phyloP scores from a whole-genome alignment of 2,888 invertebrate genomes.

The Epirrhoe alternata region DNA sequence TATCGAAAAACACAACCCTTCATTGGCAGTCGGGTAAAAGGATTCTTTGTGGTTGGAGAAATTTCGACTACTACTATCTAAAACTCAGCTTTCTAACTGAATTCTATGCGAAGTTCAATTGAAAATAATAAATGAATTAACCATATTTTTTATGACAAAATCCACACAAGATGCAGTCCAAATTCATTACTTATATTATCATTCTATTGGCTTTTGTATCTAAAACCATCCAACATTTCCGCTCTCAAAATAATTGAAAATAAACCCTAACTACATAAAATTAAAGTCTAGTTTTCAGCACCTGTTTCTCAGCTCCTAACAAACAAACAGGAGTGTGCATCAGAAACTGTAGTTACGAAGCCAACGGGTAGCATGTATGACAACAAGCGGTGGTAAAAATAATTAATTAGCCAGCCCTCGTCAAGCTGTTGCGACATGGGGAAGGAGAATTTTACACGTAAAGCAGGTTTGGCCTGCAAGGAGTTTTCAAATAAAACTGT shows the following conservation, averaged over 20 bases:
- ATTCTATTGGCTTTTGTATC: not conserved
- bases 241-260: not conserved
- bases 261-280: not conserved
- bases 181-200: too few relatives aligned
- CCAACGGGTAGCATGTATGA: conserved; percentile 3
- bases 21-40: too few relatives aligned
- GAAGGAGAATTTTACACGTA: not conserved
- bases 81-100: too few relatives aligned
- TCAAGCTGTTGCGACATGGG: conserved; percentile 26
- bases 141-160: too few relatives aligned
- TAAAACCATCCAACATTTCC: not conserved
- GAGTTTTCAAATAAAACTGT: too few relatives aligned
- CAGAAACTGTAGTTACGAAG: conserved; percentile 2
- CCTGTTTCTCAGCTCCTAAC: not conserved
- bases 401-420: conserved; percentile 37
- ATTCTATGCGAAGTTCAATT: too few relatives aligned
- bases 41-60: too few relatives aligned
- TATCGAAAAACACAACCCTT: too few relatives aligned
- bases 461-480: conserved; percentile 5
- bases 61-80: too few relatives aligned
- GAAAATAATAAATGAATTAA: too few relatives aligned
- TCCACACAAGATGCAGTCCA: too few relatives aligned
- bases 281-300: not conserved
- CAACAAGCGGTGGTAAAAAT: conserved; percentile 36
- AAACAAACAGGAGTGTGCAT: not conserved